Conservation (phyloP, 2,113 vertebrate genomes). For the Hypomesus transpacificus region DNA sequence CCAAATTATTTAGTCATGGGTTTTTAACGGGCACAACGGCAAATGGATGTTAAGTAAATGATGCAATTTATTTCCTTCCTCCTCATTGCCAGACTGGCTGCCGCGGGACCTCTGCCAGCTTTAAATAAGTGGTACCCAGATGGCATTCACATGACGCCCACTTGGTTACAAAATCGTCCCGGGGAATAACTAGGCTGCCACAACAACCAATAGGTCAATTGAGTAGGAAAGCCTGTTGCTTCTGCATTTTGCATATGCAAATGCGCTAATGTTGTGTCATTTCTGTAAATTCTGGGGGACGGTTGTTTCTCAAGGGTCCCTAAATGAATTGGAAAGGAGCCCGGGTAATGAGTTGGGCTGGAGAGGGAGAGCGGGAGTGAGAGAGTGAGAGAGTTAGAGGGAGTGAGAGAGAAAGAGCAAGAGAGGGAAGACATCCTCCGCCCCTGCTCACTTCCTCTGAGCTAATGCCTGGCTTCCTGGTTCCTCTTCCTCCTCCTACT, state of each 20-base stretch:
- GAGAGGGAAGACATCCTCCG: slow-evolving; percentile 48
- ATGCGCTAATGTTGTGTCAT: slow-evolving; percentile 86
- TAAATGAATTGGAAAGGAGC: slow-evolving; percentile 80
- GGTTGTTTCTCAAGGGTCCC: slow-evolving; percentile 78
- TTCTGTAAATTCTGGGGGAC: slow-evolving; percentile 77
- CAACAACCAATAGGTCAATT: slow-evolving; percentile 87
- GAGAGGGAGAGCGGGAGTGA: slow-evolving; percentile 27
- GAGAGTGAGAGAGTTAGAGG: slow-evolving; percentile 13
- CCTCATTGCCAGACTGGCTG: slow-evolving; percentile 89
- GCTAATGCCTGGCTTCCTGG: slow-evolving; percentile 57
- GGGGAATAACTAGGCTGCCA: slow-evolving; percentile 83
- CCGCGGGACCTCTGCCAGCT: slow-evolving; percentile 90
- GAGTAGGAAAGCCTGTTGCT: slow-evolving; percentile 88
- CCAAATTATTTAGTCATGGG: slow-evolving; percentile 93
- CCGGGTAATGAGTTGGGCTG: slow-evolving; percentile 75
- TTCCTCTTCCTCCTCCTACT: slow-evolving; percentile 39
- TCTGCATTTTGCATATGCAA: slow-evolving; percentile 83
- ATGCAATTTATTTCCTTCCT: slow-evolving; percentile 95
- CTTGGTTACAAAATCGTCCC: slow-evolving; percentile 86
- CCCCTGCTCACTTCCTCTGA: slow-evolving; percentile 60
- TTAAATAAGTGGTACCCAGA: slow-evolving; percentile 98
- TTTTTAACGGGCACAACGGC: slow-evolving; percentile 89
- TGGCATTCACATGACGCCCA: slow-evolving; percentile 89
- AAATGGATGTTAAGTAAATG: slow-evolving; percentile 98
- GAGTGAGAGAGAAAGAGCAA: slow-evolving; percentile 11